Evolutionary conservation across 2,888 invertebrate species (phyloP), one percentile per base, ranked within the genome.

Genomic region (Lucinisca nassula): DNA sequence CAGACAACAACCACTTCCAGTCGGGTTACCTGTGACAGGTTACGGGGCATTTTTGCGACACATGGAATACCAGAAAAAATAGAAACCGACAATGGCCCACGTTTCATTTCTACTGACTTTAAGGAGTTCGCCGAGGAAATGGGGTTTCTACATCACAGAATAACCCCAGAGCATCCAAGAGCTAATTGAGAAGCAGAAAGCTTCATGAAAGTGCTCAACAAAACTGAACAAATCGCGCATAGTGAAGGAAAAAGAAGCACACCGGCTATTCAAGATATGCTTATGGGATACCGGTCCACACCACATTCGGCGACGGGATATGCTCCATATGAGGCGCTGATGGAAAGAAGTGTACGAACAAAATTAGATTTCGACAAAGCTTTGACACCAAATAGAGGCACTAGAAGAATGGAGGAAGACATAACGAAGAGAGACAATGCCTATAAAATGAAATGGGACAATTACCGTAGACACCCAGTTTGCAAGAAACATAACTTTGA

Each of bases 81-180:
- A n/a, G n/a, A n/a, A n/a, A n/a, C n/a, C n/a, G n/a, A n/a, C n/a
- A n/a, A 74, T 14, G 88, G 86, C 51, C 83, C 88, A n/a, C 88
- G 88, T 35, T 88, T 89, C 40, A 80, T 73, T 27, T 82, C 74
- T 0, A 24, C 55, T 55, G 85, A 85, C 8, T 88, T 89, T 61
- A 32, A n/a, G 17, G 37, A 77, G 17, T 89, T 87, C 82, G 79
- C 83, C 21, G 38, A n/a, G 49, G 75, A 78, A 70, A 21, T 61
- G 78, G 75, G 77, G 73, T n/a, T 87, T 79, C 61, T 80, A 76
- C 17, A 40, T 77, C 45, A 76, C 80, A 55, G 80, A 87, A 49
- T 55, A 40, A 35, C 81, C 77, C 55, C n/a, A n/a, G 55, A 55
- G 17, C n/a, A n/a, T n/a, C n/a, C n/a, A n/a, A n/a, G n/a, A n/a